These are phyloP conservation scores for Megalonaias nervosa DNA, from an alignment of 1,140 invertebrate genomes.

Conservation along the genomic window DNA sequence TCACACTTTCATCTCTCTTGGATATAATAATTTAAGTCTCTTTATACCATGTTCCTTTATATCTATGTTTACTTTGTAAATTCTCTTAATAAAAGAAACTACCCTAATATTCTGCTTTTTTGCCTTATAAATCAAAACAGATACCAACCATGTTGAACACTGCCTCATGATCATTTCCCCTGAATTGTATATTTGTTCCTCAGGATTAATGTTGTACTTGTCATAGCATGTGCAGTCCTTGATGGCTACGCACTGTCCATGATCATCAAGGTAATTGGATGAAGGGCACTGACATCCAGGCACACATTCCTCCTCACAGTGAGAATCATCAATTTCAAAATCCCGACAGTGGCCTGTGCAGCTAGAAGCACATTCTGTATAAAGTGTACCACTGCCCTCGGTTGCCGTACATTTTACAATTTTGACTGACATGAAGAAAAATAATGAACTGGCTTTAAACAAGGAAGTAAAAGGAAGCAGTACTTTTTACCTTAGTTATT, in stretches of 20 bases:
- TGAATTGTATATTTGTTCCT: neutral
- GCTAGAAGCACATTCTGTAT: conserved; percentile 1
- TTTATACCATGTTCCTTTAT: too few relatives aligned
- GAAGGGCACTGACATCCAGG: conserved; percentile 10
- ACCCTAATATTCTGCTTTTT: too few relatives aligned
- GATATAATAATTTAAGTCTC: too few relatives aligned
- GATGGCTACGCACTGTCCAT: neutral
- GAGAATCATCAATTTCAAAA: neutral
- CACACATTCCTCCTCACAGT: conserved; percentile 3
- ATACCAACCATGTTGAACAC: neutral
- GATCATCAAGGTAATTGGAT: neutral
- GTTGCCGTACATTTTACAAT: neutral
- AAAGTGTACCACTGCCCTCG: neutral
- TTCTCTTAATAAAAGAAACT: too few relatives aligned
- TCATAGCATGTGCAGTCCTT: conserved; percentile 17
- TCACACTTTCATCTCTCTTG: too few relatives aligned
- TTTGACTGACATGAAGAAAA: neutral
- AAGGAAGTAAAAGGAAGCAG: neutral
- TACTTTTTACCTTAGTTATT: too few relatives aligned
- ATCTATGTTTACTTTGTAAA: too few relatives aligned
- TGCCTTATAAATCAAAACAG: too few relatives aligned
- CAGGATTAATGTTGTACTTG: neutral
- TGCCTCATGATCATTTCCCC: neutral
- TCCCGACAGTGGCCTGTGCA: conserved; percentile 6
- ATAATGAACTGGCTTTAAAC: neutral